Percentiles rank a stretch among this genome's conserved stretches.
These are phyloP conservation scores for Drosophila prosaltans DNA, from an alignment of 1,140 invertebrate species.

Conservation along the genomic window DNA sequence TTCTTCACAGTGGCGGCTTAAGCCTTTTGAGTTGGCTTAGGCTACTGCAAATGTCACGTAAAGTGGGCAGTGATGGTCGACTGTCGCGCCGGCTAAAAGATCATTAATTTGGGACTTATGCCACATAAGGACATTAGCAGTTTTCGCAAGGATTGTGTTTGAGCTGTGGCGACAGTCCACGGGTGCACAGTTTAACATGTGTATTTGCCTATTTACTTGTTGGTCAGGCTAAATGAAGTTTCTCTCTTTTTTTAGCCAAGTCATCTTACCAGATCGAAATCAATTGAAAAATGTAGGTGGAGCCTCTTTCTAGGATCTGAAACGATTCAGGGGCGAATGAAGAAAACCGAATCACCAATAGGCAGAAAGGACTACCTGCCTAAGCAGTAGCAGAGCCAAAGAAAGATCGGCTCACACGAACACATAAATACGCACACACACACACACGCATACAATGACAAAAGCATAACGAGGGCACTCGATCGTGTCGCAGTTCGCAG, in stretches of 20 bases:
- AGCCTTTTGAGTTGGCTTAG: slow-evolving; percentile 65
- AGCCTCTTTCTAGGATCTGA: slow-evolving; percentile 52
- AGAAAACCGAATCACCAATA: slow-evolving; percentile 44
- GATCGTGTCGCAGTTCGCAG: slow-evolving; percentile 72
- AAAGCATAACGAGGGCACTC: slow-evolving; percentile 75
- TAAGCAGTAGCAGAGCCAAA: slow-evolving; percentile 26
- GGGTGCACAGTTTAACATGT: slow-evolving; percentile 36
- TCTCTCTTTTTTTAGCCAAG: slow-evolving; percentile 42
- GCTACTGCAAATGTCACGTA: slow-evolving; percentile 76
- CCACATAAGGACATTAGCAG: slow-evolving; percentile 65
- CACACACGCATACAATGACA: slow-evolving; percentile 34
- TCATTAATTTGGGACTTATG: slow-evolving; percentile 76
- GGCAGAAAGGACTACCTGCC: slow-evolving; percentile 65
- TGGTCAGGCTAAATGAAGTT: slow-evolving; percentile 13
- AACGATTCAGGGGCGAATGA: neutral
- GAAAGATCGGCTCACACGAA: slow-evolving; percentile 24
- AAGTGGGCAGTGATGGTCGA: slow-evolving; percentile 65
- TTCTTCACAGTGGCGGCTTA: slow-evolving; percentile 51
- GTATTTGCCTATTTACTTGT: slow-evolving; percentile 47
- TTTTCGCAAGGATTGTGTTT: slow-evolving; percentile 56
- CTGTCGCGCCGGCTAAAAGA: slow-evolving; percentile 54
- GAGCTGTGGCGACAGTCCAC: slow-evolving; percentile 44
- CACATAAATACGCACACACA: neutral
- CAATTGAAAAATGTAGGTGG: slow-evolving; percentile 66
- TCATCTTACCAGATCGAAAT: slow-evolving; percentile 38